Conservation (phyloP, 2,797 vertebrate genomes). For the Crotalus adamanteus region DNA sequence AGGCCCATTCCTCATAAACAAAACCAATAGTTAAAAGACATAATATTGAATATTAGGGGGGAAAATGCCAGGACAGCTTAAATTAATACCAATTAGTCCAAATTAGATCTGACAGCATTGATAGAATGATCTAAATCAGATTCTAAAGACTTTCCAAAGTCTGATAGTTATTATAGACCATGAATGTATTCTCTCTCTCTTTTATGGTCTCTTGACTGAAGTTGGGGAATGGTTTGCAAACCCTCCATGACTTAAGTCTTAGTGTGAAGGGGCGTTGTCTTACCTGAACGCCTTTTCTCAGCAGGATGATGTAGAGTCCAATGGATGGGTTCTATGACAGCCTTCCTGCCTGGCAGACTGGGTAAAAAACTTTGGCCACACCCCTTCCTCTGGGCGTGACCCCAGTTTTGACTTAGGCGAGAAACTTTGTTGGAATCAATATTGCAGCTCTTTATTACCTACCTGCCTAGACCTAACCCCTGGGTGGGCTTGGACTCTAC, state of each 20-base stretch:
- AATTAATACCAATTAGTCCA: not conserved
- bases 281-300: no score
- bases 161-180: not conserved
- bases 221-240: not conserved
- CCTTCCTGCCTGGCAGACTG: no score
- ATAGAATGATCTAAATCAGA: not conserved
- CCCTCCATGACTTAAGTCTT: not conserved
- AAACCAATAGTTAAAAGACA: not conserved
- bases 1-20: not conserved
- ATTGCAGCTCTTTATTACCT: no score
- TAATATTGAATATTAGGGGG: not conserved
- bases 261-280: no score
- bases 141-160: not conserved
- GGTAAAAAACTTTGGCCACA: no score
- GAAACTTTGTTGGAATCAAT: no score
- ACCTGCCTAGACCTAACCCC: no score
- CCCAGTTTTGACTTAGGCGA: no score
- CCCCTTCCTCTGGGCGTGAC: no score
- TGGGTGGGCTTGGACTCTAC: no score
- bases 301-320: no score
- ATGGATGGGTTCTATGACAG: no score
- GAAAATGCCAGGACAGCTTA: not conserved
- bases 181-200: not conserved
- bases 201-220: not conserved
- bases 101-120: not conserved